Base-by-base conservation (phyloP, 2,113 vertebrate species). In the Lepidothrix coronata region DNA sequence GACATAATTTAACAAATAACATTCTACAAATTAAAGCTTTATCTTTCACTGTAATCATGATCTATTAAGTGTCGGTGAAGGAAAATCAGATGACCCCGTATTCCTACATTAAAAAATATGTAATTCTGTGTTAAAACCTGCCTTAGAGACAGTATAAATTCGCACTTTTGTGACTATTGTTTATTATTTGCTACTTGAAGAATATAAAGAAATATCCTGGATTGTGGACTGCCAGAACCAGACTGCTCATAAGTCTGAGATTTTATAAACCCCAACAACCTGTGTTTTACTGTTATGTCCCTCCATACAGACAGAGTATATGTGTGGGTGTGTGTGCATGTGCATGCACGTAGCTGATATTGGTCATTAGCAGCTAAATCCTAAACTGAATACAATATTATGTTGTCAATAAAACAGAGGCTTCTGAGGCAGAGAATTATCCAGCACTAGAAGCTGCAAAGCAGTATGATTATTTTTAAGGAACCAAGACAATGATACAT, bases 251-350 rank as follows among this genome's bases (percentile, higher is more conserved):
- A 55, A 12, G 33, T 59, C 39, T 10, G 11, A 14, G 16, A 76
- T 85, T 81, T 79, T 75, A 48, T 19, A 85, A 62, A 72, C 35
- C 27, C 18, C 35, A n/a, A 5, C 35, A 71, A 23, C 10, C 5
- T 22, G 4, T 39, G 14, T 52, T 88, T 90, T 66, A 74, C 21
- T 28, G 11, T 30, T 59, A 43, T 13, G 3, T 31, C 17, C 28
- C 28, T 70, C 30, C 24, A 58, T 9, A 75, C 0, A 48, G 2
- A 9, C 31, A 57, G 28, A 46, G 24, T 30, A 27, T 2, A 0
- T 1, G 17, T 4, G 12, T 10, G 7, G 46, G 5, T 41, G 65
- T 9, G 30, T 6, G 2, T 9, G 5, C 1, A 2, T 1, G 5
- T 1, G 1, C 9, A 11, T 16, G 12, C 11, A 31, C 8, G 23